These are phyloP conservation scores for Malurus splendens DNA, from an alignment of 2,797 vertebrate genomes.

Conservation along the genomic window DNA sequence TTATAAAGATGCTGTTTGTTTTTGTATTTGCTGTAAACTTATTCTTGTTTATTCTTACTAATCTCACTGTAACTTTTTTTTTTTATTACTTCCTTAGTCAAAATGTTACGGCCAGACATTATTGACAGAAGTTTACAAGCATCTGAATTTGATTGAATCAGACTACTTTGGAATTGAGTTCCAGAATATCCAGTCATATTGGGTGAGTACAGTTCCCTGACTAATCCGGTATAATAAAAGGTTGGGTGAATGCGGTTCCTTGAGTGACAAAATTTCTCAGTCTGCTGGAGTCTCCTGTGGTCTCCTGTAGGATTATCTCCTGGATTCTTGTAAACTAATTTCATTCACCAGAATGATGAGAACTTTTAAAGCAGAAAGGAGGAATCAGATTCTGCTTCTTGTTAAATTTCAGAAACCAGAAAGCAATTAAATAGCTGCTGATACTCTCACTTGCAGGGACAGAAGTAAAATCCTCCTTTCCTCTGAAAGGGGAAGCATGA, in stretches of 20 bases:
- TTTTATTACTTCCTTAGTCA: constrained; percentile 68
- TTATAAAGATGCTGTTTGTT: neutral
- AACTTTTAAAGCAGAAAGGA: neutral
- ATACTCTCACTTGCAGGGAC: neutral
- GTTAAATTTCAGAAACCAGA: neutral
- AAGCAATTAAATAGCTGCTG: neutral
- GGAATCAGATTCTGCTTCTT: neutral
- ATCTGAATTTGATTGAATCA: constrained; percentile 88
- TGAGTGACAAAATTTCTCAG: neutral
- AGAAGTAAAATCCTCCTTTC: neutral
- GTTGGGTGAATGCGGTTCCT: neutral
- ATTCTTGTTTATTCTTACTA: neutral
- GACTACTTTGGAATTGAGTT: constrained; percentile 98
- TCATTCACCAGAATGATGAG: accelerated
- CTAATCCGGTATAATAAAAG: accelerated
- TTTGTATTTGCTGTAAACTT: neutral
- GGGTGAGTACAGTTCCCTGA: constrained; percentile 77
- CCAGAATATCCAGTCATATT: constrained; percentile 86
- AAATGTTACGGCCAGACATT: constrained; percentile 81
- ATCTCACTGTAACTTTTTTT: neutral
- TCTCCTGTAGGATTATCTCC: neutral
- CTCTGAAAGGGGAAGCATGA: neutral
- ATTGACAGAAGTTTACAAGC: constrained; percentile 82
- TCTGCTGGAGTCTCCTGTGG: neutral
- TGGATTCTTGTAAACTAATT: neutral